These are phyloP conservation scores for Abscondita cerata DNA, from an alignment of 2,888 invertebrate genomes.

Conservation along the genomic window DNA sequence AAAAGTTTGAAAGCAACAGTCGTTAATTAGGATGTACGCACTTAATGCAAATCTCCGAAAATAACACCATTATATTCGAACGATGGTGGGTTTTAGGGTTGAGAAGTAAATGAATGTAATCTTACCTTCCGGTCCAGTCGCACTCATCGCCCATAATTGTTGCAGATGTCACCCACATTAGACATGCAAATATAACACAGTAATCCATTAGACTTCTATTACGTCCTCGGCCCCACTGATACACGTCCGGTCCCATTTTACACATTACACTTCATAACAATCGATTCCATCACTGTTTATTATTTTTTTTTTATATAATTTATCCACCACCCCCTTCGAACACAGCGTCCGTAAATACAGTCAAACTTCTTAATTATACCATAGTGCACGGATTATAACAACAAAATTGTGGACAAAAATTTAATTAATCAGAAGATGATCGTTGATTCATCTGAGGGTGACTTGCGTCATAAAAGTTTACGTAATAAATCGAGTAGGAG, in stretches of 20 bases:
- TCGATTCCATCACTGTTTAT: slow-evolving; percentile 5
- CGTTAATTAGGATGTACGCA: neutral
- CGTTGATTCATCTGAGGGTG: no score
- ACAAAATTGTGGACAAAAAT: no score
- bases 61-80: neutral
- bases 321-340: no score
- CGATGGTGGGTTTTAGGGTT: neutral
- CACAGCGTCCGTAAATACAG: no score
- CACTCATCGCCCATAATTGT: slow-evolving; percentile 71
- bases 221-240: slow-evolving; percentile 34
- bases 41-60: neutral
- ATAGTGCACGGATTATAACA: no score
- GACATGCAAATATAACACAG: slow-evolving; percentile 47
- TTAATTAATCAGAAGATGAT: no score
- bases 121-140: slow-evolving; percentile 75
- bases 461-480: neutral
- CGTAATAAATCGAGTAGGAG: slow-evolving; percentile 7
- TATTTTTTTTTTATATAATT: no score
- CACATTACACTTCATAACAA: slow-evolving; percentile 22
- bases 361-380: no score
- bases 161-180: slow-evolving; percentile 56
- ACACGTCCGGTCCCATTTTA: slow-evolving; percentile 38
- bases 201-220: slow-evolving; percentile 44
- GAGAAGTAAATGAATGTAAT: slow-evolving; percentile 26
- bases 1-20: no score